These are phyloP conservation scores for Ailurus styani DNA, from an alignment of 2,113 vertebrate genomes.

Conservation along the genomic window DNA sequence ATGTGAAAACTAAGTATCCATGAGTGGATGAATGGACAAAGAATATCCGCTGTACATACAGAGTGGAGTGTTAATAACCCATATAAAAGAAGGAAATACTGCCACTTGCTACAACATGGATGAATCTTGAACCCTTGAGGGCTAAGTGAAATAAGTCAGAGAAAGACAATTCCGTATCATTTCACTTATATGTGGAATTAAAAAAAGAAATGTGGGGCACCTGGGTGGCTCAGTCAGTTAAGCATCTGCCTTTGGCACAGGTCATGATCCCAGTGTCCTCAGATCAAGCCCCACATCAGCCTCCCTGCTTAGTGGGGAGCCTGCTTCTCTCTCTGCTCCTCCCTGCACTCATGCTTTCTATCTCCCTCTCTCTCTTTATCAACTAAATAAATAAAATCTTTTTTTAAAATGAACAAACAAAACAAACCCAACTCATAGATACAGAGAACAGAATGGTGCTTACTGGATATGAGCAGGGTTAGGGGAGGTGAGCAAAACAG, in stretches of 20 bases:
- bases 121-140: neutral
- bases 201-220: neutral
- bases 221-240: no score
- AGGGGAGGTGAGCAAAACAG: neutral
- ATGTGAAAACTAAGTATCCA: neutral
- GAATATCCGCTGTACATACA: neutral
- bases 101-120: neutral
- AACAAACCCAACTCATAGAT: neutral
- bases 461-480: neutral
- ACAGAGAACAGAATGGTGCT: neutral
- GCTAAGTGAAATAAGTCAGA: neutral
- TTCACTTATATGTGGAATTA: neutral
- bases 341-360: no score
- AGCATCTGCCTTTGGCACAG: no score
- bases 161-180: neutral
- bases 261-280: no score
- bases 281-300: no score
- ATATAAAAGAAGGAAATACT: neutral
- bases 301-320: no score
- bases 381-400: no score
- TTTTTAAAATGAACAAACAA: neutral
- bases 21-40: neutral
- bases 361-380: no score
- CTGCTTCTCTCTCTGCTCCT: no score
- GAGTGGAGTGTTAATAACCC: neutral